Evolutionary conservation across 2,888 invertebrate species (phyloP), one percentile per base, ranked within the genome.

Genomic region (Zaprionus bogoriensis): DNA sequence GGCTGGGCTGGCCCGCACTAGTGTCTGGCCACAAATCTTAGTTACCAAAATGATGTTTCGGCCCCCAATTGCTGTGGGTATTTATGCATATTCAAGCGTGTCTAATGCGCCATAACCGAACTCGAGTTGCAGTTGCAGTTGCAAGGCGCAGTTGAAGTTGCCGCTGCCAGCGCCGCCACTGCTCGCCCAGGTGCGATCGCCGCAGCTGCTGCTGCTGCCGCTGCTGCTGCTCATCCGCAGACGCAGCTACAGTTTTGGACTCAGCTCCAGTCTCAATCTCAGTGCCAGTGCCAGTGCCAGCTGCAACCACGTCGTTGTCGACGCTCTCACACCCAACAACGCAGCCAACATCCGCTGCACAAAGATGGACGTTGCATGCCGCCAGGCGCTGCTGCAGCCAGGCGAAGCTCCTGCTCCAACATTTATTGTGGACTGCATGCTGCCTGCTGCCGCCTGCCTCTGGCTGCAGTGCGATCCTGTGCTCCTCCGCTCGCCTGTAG

Each of bases 341-440:
- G 48, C 20, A 32, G 55, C 55, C 54, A 38, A 62, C 74, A 68
- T 64, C 68, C 70, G 63, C 52, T 78, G 51, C 47, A 17, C 50
- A 57, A 71, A 65, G 66, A 68, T 62, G 65, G 46, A 67, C 67
- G 76, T 68, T 67, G 63, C 63, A 67, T 73, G 82, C 73, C 76
- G 78, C 67, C 74, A 77, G 76, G 68, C 87, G 73, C 70, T 69
- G 78, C 73, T 70, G 47, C 63, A 64, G 44, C 60, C 70, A 58
- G 20, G 44, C 41, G 1, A 67, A 59, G 70, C 77, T 77, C 64
- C 75, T 74, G 72, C 67, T 73, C 61, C 60, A 28, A 59, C 79
- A 82, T 79, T 80, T 75, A 68, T 71, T 71, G 74, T 62, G 52
- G 52, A 70, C 60, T 66, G 58, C 41, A 41, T 55, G 30, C 48